Conservation (phyloP, 2,797 vertebrate species). For the Gastrophryne carolinensis region DNA sequence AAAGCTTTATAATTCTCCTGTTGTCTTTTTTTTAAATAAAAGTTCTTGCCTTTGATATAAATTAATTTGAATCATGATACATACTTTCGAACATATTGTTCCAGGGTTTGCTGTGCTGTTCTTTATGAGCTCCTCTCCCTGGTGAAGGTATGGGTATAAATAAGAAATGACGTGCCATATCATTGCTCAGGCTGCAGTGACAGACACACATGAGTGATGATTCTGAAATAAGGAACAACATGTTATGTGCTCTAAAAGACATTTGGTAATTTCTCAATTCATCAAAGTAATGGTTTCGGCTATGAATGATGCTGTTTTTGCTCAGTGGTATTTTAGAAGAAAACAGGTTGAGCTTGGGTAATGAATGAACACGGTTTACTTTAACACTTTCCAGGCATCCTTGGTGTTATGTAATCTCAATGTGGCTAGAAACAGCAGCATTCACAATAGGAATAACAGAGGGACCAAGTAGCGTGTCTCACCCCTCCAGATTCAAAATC, state of each 20-base stretch:
- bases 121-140: constrained; percentile 38
- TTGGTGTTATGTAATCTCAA: too few species aligned
- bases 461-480: too few species aligned
- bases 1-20: background rate
- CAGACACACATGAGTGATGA: constrained; percentile 47
- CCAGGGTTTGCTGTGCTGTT: constrained; percentile 9
- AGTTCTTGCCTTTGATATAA: constrained; percentile 6
- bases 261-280: constrained; percentile 50
- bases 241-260: constrained; percentile 49
- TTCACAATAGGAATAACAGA: too few species aligned
- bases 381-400: constrained; percentile 10
- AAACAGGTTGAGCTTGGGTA: background rate
- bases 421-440: too few species aligned
- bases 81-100: constrained; percentile 35
- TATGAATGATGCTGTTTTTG: constrained; percentile 33
- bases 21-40: constrained; percentile 22
- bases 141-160: constrained; percentile 41
- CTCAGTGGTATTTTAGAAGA: constrained; percentile 2
- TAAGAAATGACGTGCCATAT: constrained; percentile 47
- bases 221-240: constrained; percentile 49
- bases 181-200: constrained; percentile 34
- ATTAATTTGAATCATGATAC: constrained; percentile 29
- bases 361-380: constrained; percentile 17
- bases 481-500: too few species aligned
- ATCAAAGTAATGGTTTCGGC: constrained; percentile 43